phyloP scores from a whole-genome alignment of 2,113 vertebrate genomes.

The Emberiza fucata region DNA sequence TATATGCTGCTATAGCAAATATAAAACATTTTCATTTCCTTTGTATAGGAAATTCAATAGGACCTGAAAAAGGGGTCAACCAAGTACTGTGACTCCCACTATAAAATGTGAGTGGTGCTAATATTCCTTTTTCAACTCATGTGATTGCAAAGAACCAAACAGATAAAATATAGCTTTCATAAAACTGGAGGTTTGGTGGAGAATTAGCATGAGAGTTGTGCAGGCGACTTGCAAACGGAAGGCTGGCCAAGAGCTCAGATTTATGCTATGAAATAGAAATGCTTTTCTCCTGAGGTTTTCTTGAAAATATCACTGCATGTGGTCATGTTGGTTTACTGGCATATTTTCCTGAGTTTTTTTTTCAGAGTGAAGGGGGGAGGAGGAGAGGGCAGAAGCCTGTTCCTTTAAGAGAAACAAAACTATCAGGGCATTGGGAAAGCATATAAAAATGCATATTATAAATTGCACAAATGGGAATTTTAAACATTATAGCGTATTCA shows the following conservation, averaged over 20 bases:
- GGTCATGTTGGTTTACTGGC: conserved; percentile 68
- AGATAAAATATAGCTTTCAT: conserved; percentile 83
- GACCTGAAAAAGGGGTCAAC: conserved; percentile 72
- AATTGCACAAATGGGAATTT: conserved; percentile 58
- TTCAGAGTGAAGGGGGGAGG: conserved; percentile 34
- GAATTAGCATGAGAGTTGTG: conserved; percentile 76
- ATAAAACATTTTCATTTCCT: conserved; percentile 79
- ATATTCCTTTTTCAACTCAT: conserved; percentile 71
- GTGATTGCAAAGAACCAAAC: conserved; percentile 72
- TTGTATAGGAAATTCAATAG: conserved; percentile 77
- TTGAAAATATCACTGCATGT: conserved; percentile 71
- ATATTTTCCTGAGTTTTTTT: conserved; percentile 46
- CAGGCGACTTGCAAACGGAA: conserved; percentile 64
- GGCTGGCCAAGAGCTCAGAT: conserved; percentile 74
- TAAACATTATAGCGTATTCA: conserved; percentile 40
- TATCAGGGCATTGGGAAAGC: conserved; percentile 15
- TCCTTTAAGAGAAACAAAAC: conserved; percentile 58
- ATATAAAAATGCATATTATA: conserved; percentile 11
- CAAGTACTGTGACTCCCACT: conserved; percentile 69
- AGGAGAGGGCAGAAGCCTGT: background rate
- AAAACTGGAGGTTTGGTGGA: conserved; percentile 74
- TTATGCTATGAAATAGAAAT: conserved; percentile 77
- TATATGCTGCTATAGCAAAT: conserved; percentile 74
- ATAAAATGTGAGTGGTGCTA: conserved; percentile 76
- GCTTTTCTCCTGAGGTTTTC: conserved; percentile 73